A percentile compares a stretch with the other conserved stretches of the same genome.
Evolutionary conservation across 23 tunicate genomes (phyloP).

Genomic region (Halocynthia roretzi): DNA sequence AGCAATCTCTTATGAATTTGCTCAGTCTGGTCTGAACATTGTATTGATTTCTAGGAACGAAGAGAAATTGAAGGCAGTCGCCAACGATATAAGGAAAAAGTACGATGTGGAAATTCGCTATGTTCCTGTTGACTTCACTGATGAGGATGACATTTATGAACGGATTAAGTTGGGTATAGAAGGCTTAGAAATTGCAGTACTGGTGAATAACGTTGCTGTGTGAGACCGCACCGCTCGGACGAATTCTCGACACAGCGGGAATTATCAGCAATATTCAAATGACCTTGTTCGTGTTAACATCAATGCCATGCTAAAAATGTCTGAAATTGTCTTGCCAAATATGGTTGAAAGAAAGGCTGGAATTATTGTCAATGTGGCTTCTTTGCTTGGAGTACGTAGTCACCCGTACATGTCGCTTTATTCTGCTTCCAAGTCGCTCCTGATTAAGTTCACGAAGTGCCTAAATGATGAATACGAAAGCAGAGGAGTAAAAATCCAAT

Average conservation of each 20-base stretch:
- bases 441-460: background rate
- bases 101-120: slow-evolving; percentile 31
- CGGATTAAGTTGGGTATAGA: slow-evolving; percentile 15
- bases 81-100: slow-evolving; percentile 25
- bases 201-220: slow-evolving; percentile 23
- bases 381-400: slow-evolving; percentile 5
- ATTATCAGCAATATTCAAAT: background rate
- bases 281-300: slow-evolving; percentile 10
- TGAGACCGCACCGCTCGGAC: no score
- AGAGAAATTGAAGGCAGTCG: slow-evolving; percentile 46
- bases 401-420: slow-evolving; percentile 1
- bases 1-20: slow-evolving; percentile 47
- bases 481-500: slow-evolving; percentile 9
- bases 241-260: slow-evolving; percentile 19
- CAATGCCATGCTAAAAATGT: slow-evolving; percentile 8
- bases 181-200: slow-evolving; percentile 8
- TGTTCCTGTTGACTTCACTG: slow-evolving; percentile 50
- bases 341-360: slow-evolving; percentile 9
- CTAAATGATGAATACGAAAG: background rate
- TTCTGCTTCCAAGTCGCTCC: slow-evolving; percentile 8
- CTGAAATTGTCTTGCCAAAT: slow-evolving; percentile 18
- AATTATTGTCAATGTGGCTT: slow-evolving; percentile 12
- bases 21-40: slow-evolving; percentile 57
- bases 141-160: slow-evolving; percentile 38
- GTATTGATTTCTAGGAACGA: slow-evolving; percentile 54